Evolutionary conservation across 1,140 invertebrate genomes (phyloP).

Genomic region (Brachionus rubens): DNA sequence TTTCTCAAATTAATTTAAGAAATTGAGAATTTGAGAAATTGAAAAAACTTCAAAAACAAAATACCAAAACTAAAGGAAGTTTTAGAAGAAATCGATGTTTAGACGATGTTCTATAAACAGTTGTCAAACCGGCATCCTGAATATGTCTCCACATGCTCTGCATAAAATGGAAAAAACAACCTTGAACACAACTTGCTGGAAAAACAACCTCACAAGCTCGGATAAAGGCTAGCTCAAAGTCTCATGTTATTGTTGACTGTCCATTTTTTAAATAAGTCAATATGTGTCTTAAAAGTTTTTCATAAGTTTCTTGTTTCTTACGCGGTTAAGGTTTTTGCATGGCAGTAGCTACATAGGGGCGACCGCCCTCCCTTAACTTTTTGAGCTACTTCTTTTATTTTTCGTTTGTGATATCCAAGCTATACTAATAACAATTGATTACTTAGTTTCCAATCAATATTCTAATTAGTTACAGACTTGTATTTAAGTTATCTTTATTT

Average conservation of each 20-base stretch:
- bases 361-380: too few species aligned
- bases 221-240: background rate
- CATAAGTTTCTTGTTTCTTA: background rate
- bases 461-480: too few species aligned
- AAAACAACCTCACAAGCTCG: background rate
- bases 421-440: too few species aligned
- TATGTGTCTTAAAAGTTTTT: background rate
- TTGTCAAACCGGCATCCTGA: background rate
- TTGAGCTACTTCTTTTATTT: too few species aligned
- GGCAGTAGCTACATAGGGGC: too few species aligned
- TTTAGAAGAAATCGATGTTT: background rate
- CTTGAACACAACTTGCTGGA: background rate
- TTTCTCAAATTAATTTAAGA: too few species aligned
- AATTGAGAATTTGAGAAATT: too few species aligned
- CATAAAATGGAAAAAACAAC: background rate
- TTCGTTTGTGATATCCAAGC: too few species aligned
- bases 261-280: background rate
- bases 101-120: background rate
- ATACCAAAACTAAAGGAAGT: background rate
- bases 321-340: too few species aligned
- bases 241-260: background rate
- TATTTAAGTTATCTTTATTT: too few species aligned
- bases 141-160: background rate
- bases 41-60: too few species aligned
- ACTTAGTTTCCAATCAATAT: too few species aligned